Conservation (phyloP, 2,797 vertebrate genomes). For the Pteronotus mesoamericanus region DNA sequence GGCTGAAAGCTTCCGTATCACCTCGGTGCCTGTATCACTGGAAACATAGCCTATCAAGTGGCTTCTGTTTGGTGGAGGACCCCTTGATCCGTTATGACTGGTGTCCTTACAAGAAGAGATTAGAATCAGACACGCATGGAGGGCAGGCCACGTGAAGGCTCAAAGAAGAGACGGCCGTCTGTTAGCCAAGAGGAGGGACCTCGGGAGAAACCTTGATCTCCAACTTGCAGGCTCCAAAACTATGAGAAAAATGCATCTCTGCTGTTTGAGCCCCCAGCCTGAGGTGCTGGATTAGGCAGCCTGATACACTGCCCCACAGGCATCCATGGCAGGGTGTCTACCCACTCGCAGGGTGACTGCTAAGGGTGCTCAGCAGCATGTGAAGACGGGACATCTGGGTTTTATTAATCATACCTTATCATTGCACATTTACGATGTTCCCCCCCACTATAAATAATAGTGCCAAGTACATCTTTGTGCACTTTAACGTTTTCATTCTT, state of each 20-base stretch:
- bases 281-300: too few species aligned
- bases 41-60: neutral
- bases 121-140: neutral
- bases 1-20: too few species aligned
- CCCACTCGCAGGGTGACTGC: neutral
- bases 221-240: neutral
- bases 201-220: neutral
- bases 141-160: neutral
- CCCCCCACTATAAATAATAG: accelerated
- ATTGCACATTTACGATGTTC: too few species aligned
- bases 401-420: neutral
- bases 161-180: accelerated
- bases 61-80: neutral
- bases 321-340: accelerated
- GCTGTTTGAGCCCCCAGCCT: neutral
- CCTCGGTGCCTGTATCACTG: neutral
- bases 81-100: neutral
- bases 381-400: accelerated
- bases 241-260: accelerated
- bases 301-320: accelerated
- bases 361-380: neutral
- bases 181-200: neutral
- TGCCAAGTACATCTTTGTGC: neutral
- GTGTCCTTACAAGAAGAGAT: too few species aligned
- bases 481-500: accelerated